These are phyloP conservation scores for Escarpia spicata DNA, from an alignment of 2,888 invertebrate genomes.

Conservation along the genomic window DNA sequence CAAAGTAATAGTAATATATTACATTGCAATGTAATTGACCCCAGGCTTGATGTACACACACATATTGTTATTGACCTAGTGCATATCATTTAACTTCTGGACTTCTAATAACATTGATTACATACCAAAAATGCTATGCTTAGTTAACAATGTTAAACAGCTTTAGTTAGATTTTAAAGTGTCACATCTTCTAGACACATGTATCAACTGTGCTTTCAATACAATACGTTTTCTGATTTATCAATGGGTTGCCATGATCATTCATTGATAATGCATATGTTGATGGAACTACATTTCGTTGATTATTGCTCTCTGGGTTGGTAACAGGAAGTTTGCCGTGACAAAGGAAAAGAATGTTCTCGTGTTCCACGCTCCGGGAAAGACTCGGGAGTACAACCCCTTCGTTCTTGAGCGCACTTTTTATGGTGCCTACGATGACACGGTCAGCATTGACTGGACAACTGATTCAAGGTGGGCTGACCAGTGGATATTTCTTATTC, in stretches of 20 bases:
- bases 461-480: constrained; percentile 78
- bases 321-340: constrained; percentile 79
- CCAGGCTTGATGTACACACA: no score
- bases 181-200: neutral
- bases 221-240: neutral
- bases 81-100: no score
- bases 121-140: neutral
- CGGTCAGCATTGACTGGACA: constrained; percentile 91
- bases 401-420: constrained; percentile 86
- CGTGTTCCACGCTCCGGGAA: constrained; percentile 85
- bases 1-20: no score
- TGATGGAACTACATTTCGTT: neutral
- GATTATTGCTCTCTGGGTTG: neutral
- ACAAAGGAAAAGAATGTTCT: constrained; percentile 82
- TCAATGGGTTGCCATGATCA: neutral
- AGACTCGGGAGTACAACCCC: constrained; percentile 84
- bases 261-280: neutral
- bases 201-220: neutral
- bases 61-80: no score
- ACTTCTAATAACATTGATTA: neutral
- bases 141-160: neutral
- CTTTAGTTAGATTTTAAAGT: neutral
- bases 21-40: no score
- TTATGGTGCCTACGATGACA: constrained; percentile 83
- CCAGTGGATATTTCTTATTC: neutral